Evolutionary conservation across 2,888 invertebrate species (phyloP).

Genomic region (Stenurella melanura): DNA sequence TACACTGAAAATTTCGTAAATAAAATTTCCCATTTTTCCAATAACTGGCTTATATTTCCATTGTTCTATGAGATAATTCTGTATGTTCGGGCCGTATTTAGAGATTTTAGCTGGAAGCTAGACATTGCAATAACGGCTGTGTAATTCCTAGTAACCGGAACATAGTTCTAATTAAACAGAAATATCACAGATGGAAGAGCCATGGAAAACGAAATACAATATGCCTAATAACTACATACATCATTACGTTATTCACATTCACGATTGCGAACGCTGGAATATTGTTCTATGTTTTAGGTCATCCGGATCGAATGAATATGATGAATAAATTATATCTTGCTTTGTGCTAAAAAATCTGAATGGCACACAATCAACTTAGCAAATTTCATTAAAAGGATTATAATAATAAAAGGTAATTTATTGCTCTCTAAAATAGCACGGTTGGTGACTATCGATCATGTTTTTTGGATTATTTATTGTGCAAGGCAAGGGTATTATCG

Average conservation of each 20-base stretch:
- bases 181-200: background rate
- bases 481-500: background rate
- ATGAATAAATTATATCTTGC: background rate
- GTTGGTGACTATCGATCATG: background rate
- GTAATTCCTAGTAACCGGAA: no score
- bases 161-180: background rate
- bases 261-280: background rate
- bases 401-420: constrained; percentile 7
- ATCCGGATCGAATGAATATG: background rate
- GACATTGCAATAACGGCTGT: no score
- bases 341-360: constrained; percentile 7
- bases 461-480: background rate
- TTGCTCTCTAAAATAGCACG: background rate
- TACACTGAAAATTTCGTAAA: no score
- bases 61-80: no score
- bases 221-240: constrained; percentile 1
- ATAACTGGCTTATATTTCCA: no score
- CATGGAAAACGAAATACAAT: constrained; percentile 2
- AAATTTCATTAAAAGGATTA: constrained; percentile 7
- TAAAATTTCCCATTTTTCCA: no score
- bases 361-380: constrained; percentile 1
- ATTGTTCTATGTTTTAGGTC: constrained; percentile 6
- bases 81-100: no score
- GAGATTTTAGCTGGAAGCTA: no score
- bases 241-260: constrained; percentile 7